These are phyloP conservation scores for Halcyon smyrnensis DNA, from an alignment of 2,797 vertebrate species.

Conservation along the genomic window DNA sequence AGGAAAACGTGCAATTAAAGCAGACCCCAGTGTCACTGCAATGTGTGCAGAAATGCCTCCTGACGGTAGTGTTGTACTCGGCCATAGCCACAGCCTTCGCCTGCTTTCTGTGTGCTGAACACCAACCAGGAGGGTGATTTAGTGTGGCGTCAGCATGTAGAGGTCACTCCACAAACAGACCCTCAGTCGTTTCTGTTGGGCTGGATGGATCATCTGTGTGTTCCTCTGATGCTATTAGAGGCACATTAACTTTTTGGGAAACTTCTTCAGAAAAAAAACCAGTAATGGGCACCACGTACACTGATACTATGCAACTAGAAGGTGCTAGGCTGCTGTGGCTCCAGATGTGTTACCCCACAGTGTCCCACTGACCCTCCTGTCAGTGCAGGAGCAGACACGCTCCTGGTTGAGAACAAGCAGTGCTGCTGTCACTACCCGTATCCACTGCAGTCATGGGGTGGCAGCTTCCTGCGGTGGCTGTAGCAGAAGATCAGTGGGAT, in stretches of 20 bases:
- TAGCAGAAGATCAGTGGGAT: neutral
- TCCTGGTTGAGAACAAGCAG: neutral
- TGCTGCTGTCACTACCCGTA: accelerated
- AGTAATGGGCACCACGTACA: neutral
- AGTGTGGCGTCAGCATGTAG: neutral
- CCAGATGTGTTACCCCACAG: accelerated
- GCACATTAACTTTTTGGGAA: neutral
- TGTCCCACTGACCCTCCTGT: accelerated
- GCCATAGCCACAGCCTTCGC: accelerated
- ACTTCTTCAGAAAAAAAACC: neutral
- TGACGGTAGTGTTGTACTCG: neutral
- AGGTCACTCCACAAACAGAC: neutral
- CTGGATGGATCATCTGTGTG: neutral
- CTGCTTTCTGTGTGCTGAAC: neutral
- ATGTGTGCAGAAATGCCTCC: neutral
- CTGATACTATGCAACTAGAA: neutral
- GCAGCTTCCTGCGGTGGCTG: accelerated
- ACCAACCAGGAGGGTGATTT: neutral
- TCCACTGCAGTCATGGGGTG: accelerated
- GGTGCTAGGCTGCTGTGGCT: neutral
- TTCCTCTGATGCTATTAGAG: neutral
- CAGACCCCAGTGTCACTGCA: accelerated
- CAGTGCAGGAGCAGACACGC: accelerated
- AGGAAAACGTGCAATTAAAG: neutral
- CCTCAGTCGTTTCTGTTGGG: neutral